These are phyloP conservation scores for Brachyptera risi DNA, from an alignment of 2,888 invertebrate species.

Conservation along the genomic window DNA sequence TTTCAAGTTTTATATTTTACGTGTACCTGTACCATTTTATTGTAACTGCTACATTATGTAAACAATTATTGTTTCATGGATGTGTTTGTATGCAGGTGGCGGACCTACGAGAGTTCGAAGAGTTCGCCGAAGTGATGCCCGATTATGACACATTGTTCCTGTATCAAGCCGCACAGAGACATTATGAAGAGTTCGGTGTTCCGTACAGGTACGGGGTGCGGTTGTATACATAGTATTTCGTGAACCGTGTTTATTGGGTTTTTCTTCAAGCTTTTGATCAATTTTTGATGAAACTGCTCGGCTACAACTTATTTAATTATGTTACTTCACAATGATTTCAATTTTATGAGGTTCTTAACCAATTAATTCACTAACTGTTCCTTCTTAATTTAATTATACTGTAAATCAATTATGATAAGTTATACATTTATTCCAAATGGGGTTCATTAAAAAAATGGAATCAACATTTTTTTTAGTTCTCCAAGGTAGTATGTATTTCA, in stretches of 20 bases:
- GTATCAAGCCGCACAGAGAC: constrained; percentile 80
- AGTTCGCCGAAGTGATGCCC: constrained; percentile 68
- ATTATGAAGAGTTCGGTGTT: constrained; percentile 67
- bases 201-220: constrained; percentile 48
- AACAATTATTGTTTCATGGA: neutral
- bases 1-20: no score
- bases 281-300: neutral
- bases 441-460: no score
- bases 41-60: neutral
- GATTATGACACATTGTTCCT: constrained; percentile 77
- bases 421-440: no score
- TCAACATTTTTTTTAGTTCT: no score
- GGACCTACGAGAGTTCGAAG: constrained; percentile 84
- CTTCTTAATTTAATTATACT: no score
- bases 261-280: neutral
- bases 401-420: no score
- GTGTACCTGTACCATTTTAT: no score
- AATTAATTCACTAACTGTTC: no score
- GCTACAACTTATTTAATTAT: neutral
- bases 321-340: neutral
- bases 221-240: no score
- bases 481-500: no score
- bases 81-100: constrained; percentile 65
- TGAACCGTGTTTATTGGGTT: neutral
- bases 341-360: neutral